Evolutionary conservation across 2,888 invertebrate species (phyloP).

Genomic region (Prenolepis imparis): DNA sequence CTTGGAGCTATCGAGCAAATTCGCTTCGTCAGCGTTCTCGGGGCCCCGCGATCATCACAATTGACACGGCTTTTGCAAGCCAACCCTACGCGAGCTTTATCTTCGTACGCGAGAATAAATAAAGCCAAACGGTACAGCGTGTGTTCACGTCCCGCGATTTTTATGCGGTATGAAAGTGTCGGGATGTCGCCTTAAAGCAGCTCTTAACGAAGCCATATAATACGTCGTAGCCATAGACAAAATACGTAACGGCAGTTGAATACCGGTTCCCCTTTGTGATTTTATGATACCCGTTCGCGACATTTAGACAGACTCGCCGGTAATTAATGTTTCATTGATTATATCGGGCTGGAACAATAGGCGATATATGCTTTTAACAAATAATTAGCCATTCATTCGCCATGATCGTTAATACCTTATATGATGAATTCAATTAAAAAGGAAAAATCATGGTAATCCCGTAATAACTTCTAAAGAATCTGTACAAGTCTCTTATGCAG

Average conservation of each 20-base stretch:
- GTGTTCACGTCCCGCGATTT: slow-evolving; percentile 51
- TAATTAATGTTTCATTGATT: slow-evolving; percentile 38
- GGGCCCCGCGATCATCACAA: slow-evolving; percentile 65
- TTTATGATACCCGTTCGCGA: slow-evolving; percentile 1
- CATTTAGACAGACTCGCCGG: background rate
- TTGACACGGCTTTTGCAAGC: slow-evolving; percentile 60
- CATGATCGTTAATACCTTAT: background rate
- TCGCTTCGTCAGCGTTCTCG: slow-evolving; percentile 52
- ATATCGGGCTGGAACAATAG: background rate
- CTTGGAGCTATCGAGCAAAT: slow-evolving; percentile 47
- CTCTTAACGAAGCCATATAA: slow-evolving; percentile 42
- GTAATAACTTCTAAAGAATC: background rate
- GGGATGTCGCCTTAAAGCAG: slow-evolving; percentile 43
- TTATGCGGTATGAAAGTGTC: slow-evolving; percentile 17
- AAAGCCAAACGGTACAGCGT: slow-evolving; percentile 47
- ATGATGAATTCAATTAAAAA: background rate
- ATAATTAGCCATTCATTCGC: background rate
- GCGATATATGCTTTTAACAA: background rate
- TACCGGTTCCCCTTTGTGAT: slow-evolving; percentile 35
- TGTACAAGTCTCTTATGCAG: background rate
- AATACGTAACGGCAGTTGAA: slow-evolving; percentile 53
- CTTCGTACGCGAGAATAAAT: slow-evolving; percentile 42
- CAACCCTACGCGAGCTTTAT: slow-evolving; percentile 28
- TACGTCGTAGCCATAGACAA: slow-evolving; percentile 31
- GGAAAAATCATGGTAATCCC: background rate